These are phyloP conservation scores for Scomber colias DNA, from an alignment of 2,113 vertebrate genomes.

Conservation along the genomic window DNA sequence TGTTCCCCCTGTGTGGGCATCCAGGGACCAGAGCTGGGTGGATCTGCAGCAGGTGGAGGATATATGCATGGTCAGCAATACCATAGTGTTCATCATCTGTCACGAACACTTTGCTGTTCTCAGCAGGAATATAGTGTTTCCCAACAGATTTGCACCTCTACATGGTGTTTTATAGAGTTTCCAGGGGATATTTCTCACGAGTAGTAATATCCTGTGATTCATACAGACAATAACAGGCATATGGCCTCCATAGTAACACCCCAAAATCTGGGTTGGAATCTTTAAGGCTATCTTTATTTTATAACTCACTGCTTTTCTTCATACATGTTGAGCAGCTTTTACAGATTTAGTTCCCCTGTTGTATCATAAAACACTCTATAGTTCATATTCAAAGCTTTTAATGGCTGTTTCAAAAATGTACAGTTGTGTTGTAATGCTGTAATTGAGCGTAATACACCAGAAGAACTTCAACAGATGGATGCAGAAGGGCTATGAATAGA, in stretches of 20 bases:
- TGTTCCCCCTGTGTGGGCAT: neutral
- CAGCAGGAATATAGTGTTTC: slow-evolving; percentile 39
- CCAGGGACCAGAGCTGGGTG: slow-evolving; percentile 10
- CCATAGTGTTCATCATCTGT: slow-evolving; percentile 46
- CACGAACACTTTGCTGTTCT: slow-evolving; percentile 54
- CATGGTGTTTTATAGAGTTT: slow-evolving; percentile 16
- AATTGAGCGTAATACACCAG: neutral
- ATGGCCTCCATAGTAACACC: neutral
- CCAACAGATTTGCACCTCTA: slow-evolving; percentile 34
- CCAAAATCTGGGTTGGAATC: too few relatives aligned
- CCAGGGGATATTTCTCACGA: neutral
- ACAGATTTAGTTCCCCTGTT: neutral
- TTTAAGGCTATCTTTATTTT: too few relatives aligned
- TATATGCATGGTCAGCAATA: slow-evolving; percentile 52
- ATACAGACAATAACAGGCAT: neutral
- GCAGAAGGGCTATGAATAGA: slow-evolving; percentile 5
- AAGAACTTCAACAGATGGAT: slow-evolving; percentile 17
- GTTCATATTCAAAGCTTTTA: neutral
- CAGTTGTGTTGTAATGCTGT: neutral
- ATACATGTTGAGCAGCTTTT: neutral
- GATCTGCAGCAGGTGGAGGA: slow-evolving; percentile 39
- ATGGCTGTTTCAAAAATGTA: neutral
- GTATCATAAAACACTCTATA: neutral
- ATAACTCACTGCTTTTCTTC: neutral
- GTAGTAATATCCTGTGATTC: neutral